phyloP scores from a whole-genome alignment of 1,140 invertebrate species.

The Dendrolimus kikuchii region DNA sequence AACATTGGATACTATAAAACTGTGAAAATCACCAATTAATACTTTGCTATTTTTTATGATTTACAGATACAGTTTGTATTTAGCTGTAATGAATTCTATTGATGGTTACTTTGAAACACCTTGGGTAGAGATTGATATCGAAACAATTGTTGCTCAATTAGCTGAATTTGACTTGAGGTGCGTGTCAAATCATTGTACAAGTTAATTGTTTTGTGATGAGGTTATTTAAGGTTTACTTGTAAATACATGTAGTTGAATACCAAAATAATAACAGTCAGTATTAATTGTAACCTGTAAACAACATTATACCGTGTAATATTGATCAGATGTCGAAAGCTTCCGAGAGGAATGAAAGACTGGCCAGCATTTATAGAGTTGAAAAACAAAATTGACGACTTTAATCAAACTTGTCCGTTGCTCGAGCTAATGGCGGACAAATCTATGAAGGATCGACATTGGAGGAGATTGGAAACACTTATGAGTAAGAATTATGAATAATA shows the following conservation, averaged over 20 bases:
- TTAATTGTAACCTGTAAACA: too few relatives aligned
- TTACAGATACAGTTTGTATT: constrained; percentile 78
- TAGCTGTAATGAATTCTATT: constrained; percentile 86
- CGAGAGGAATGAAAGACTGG: constrained; percentile 90
- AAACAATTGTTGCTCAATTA: constrained; percentile 85
- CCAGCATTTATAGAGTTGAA: constrained; percentile 90
- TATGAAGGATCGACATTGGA: constrained; percentile 93
- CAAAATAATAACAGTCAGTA: neutral
- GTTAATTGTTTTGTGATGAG: neutral
- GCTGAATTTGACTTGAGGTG: constrained; percentile 85
- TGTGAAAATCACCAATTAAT: too few relatives aligned
- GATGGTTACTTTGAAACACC: constrained; percentile 88
- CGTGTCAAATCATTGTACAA: constrained; percentile 1
- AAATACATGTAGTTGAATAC: neutral
- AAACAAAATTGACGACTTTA: constrained; percentile 93
- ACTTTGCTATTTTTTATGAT: constrained; percentile 1
- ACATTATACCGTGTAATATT: too few relatives aligned
- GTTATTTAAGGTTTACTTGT: neutral
- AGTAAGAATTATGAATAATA: constrained; percentile 24
- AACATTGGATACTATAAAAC: too few relatives aligned
- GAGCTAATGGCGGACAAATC: constrained; percentile 93
- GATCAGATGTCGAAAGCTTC: constrained; percentile 82
- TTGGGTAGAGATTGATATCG: constrained; percentile 89
- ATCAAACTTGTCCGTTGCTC: constrained; percentile 88
- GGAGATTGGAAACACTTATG: constrained; percentile 80